Evolutionary conservation across 2,888 invertebrate species (phyloP).

Genomic region (Thymelicus lineola): DNA sequence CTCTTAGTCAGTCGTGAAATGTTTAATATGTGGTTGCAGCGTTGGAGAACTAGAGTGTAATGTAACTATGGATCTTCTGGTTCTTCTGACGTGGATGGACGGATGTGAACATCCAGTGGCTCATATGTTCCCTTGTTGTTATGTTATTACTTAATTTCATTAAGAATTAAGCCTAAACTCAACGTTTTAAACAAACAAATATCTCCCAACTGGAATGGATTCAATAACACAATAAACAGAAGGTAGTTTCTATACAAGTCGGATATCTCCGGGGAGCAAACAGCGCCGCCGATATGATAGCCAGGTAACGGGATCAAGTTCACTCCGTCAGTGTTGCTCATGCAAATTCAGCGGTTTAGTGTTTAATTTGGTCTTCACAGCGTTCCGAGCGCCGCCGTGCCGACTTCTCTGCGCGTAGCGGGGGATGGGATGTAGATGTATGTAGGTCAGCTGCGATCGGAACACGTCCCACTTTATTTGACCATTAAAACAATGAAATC

Average conservation of each 20-base stretch:
- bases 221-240: too few relatives aligned
- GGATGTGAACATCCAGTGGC: too few relatives aligned
- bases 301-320: conserved; percentile 26
- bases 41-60: too few relatives aligned
- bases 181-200: too few relatives aligned
- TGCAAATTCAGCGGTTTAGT: conserved; percentile 36
- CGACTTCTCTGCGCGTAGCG: conserved; percentile 18
- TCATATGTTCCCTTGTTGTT: too few relatives aligned
- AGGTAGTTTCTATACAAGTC: background rate
- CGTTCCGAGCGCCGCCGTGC: conserved; percentile 10
- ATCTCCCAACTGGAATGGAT: too few relatives aligned
- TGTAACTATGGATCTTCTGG: too few relatives aligned
- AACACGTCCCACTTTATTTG: background rate
- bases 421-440: background rate
- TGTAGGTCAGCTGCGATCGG: background rate
- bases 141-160: too few relatives aligned
- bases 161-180: too few relatives aligned
- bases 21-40: too few relatives aligned
- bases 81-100: too few relatives aligned
- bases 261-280: background rate
- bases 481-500: background rate
- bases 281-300: conserved; percentile 15
- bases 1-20: too few relatives aligned
- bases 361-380: conserved; percentile 36
- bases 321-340: conserved; percentile 26